Conservation (phyloP, 2,888 invertebrate genomes). For the Sussaba pulchella region DNA sequence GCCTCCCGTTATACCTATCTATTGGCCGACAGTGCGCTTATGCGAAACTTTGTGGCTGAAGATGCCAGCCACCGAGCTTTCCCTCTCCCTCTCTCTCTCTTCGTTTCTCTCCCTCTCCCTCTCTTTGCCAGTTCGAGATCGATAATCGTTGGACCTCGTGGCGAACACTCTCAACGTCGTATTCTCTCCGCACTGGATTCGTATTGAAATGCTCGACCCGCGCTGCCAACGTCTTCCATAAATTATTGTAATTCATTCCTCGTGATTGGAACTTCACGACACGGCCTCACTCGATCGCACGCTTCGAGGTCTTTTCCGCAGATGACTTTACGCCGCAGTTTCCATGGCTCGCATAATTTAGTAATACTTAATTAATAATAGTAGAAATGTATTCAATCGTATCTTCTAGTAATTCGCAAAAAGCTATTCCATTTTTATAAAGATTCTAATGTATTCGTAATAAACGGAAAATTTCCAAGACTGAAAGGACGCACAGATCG, state of each 20-base stretch:
- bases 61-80: slow-evolving; percentile 16
- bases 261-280: slow-evolving; percentile 33
- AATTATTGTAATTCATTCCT: slow-evolving; percentile 64
- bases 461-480: too few species aligned
- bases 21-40: slow-evolving; percentile 14
- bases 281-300: slow-evolving; percentile 31
- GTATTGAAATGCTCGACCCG: slow-evolving; percentile 45
- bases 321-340: neutral
- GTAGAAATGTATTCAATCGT: too few species aligned
- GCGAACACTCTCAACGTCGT: neutral
- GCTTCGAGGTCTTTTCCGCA: neutral
- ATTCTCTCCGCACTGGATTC: neutral
- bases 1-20: neutral
- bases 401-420: too few species aligned
- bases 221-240: slow-evolving; percentile 33
- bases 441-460: too few species aligned
- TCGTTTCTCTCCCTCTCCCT: neutral
- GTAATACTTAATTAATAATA: too few species aligned
- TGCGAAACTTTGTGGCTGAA: slow-evolving; percentile 33
- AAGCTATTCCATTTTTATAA: too few species aligned
- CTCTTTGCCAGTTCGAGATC: slow-evolving; percentile 26
- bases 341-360: too few species aligned
- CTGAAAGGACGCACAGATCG: too few species aligned
- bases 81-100: neutral
- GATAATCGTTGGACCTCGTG: slow-evolving; percentile 42